Conservation (phyloP, 2,113 vertebrate genomes). For the Scolopax mira region DNA sequence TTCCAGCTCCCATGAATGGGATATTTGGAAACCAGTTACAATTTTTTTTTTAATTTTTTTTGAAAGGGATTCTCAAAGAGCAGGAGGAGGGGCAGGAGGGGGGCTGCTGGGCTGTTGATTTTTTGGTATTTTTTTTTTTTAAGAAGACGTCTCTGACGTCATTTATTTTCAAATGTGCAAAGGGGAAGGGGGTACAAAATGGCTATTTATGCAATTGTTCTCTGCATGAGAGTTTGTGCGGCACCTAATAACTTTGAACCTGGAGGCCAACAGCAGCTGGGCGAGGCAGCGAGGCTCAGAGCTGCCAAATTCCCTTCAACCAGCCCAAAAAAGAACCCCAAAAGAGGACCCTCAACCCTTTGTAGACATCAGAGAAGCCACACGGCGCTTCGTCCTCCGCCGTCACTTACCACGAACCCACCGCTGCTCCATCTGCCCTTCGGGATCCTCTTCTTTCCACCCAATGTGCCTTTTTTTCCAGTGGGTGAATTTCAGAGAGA, state of each 20-base stretch:
- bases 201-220: neutral
- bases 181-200: neutral
- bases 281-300: neutral
- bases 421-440: fast-evolving
- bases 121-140: neutral
- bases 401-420: fast-evolving
- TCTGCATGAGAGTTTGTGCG: neutral
- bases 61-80: neutral
- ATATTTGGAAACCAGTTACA: neutral
- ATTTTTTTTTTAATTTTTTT: neutral
- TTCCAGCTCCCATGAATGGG: constrained; percentile 36
- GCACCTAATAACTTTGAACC: too few relatives aligned
- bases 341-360: neutral
- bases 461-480: neutral
- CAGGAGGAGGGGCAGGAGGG: neutral
- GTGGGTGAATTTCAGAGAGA: neutral
- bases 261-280: neutral
- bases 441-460: neutral
- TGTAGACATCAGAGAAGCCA: neutral
- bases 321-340: neutral
- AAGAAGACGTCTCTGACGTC: neutral
- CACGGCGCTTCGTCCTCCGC: fast-evolving
- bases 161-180: neutral
- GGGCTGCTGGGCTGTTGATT: neutral
- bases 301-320: neutral